Base-by-base conservation (phyloP, 2,113 vertebrate species). In the Canis aureus region DNA sequence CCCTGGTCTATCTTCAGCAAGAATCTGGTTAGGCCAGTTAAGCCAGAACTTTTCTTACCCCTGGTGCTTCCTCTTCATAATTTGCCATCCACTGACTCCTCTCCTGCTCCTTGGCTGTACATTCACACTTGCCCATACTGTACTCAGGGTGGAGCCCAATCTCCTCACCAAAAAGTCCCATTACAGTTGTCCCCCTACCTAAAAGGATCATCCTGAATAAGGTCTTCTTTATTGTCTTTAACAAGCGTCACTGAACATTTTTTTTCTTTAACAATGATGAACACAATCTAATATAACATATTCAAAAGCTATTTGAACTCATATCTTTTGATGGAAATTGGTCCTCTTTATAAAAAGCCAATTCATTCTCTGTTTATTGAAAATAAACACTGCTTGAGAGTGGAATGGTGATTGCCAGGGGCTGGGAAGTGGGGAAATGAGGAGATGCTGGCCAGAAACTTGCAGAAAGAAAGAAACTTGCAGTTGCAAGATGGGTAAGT, bases 341-440 rank as follows among this genome's bases (percentile, higher is more conserved):
- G n/a, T 74, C 83, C n/a, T 79, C 12, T 32, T 95, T 95, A 55
- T 59, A 38, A 86, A 89, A 91, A 89, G 25, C 71, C 22, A 94
- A 87, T 64, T 69, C 83, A 35, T 67, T 79, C 81, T 67, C 8
- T 66, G 3, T 15, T 84, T 49, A 76, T 59, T 97, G 25, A 76
- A 95, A 94, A 66, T 84, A 87, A 89, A 51, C 71, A 81, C 66
- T 80, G 2, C 7, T 87, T 87, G 85, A 76, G 23, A 35, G 9
- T 16, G 60, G 17, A 59, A 66, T 67, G 35, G n/a, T 29, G 25
- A 29, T 67, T 80, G 55, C 38, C 55, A 87, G 55, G 23, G 29
- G 11, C 74, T 82, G 17, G 7, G 3, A 29, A 67, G 4, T 51
- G 23, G 32, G 27, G 4, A 55, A 32, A 82, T 53, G 79, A 32